A percentile compares a stretch with the other conserved stretches of the same genome.
Evolutionary conservation across 2,113 vertebrate genomes (phyloP).

Genomic region (Ceyx melanurus): DNA sequence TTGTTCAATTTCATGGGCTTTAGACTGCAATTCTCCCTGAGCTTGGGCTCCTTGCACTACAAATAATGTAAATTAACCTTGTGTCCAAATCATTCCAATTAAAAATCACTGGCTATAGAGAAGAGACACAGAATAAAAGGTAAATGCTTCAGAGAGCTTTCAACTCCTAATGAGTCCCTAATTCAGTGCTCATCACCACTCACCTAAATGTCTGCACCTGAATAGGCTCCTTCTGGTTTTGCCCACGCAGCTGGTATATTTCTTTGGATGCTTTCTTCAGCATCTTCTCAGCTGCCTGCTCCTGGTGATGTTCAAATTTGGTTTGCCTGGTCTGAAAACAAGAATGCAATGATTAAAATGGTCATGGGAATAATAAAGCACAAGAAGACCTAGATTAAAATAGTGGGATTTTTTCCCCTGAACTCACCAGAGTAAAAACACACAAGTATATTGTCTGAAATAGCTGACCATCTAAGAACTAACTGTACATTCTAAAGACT

Average conservation of each 20-base stretch:
- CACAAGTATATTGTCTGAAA: neutral
- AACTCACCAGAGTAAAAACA: neutral
- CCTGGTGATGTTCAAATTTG: slow-evolving; percentile 91
- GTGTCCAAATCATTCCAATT: neutral
- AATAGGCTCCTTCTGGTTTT: slow-evolving; percentile 91
- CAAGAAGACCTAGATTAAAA: neutral
- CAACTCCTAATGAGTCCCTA: neutral
- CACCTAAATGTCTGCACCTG: slow-evolving; percentile 98
- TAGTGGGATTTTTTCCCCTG: neutral
- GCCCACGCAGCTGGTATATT: slow-evolving; percentile 91
- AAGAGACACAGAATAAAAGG: neutral
- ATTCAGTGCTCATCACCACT: neutral
- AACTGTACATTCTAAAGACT: neutral
- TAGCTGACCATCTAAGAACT: neutral
- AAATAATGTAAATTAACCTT: neutral
- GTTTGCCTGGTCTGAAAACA: slow-evolving; percentile 87
- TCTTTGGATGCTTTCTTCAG: slow-evolving; percentile 95
- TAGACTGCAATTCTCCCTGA: neutral
- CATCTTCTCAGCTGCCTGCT: slow-evolving; percentile 93
- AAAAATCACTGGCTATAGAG: neutral
- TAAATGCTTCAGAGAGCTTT: neutral
- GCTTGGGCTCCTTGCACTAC: neutral
- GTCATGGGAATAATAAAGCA: neutral
- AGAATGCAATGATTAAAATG: neutral
- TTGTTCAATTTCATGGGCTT: neutral